A percentile compares a stretch with the other conserved stretches of the same genome.
Conservation (phyloP, 1,140 invertebrate species). For the Drosophila ficusphila region DNA sequence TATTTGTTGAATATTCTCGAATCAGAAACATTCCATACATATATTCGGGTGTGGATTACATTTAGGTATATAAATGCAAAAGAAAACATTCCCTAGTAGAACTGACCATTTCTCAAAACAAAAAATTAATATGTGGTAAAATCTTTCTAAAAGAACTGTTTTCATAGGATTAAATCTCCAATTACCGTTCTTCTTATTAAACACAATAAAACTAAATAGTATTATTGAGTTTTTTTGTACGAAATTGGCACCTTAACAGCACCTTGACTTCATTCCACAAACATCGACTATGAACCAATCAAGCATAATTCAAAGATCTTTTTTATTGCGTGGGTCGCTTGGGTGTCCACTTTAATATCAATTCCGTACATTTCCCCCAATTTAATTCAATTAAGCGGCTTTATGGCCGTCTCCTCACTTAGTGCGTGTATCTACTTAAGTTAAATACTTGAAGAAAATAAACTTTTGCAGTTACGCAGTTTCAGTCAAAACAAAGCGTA, state of each 20-base stretch:
- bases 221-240: neutral
- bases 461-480: slow-evolving; percentile 19
- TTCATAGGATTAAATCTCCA: too few species aligned
- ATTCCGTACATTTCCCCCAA: slow-evolving; percentile 68
- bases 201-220: neutral
- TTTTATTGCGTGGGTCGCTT: slow-evolving; percentile 46
- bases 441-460: neutral
- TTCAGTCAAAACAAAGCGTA: slow-evolving; percentile 40
- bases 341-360: slow-evolving; percentile 59
- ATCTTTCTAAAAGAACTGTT: too few species aligned
- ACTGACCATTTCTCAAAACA: too few species aligned
- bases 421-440: slow-evolving; percentile 46
- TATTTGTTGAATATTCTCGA: too few species aligned
- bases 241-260: slow-evolving; percentile 43
- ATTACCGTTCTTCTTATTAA: neutral
- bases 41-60: too few species aligned
- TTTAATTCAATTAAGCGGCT: slow-evolving; percentile 78
- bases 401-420: slow-evolving; percentile 26
- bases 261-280: slow-evolving; percentile 24
- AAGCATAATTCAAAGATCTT: slow-evolving; percentile 53
- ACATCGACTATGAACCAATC: slow-evolving; percentile 37
- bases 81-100: too few species aligned
- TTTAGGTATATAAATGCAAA: too few species aligned
- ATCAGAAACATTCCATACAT: too few species aligned
- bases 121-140: too few species aligned